Percentiles rank a stretch among this genome's conserved stretches.
phyloP scores from a whole-genome alignment of 2,113 vertebrate genomes.

The Turnix velox region DNA sequence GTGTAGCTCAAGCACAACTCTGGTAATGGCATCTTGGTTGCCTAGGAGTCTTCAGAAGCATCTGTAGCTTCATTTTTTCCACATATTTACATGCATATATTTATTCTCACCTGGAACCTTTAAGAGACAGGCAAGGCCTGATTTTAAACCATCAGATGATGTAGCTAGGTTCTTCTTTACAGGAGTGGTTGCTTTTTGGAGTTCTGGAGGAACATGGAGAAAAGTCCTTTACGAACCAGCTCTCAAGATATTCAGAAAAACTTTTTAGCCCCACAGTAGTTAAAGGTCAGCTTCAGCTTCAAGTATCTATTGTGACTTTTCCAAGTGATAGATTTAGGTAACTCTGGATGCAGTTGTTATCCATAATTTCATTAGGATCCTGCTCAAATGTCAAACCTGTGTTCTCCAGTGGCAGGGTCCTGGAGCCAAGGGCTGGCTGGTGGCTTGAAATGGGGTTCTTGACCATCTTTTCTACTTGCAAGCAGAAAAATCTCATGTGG shows the following conservation, averaged over 20 bases:
- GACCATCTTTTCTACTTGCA: background rate
- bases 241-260: background rate
- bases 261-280: background rate
- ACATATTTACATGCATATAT: background rate
- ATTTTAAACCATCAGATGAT: background rate
- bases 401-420: background rate
- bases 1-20: background rate
- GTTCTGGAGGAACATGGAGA: background rate
- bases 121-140: background rate
- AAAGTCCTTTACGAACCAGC: background rate
- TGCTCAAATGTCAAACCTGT: background rate
- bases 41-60: background rate
- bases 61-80: background rate
- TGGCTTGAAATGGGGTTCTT: background rate
- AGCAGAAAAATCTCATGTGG: background rate
- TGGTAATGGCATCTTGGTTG: background rate
- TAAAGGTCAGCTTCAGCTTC: constrained; percentile 4
- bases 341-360: background rate
- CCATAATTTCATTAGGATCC: background rate
- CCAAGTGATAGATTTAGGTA: background rate
- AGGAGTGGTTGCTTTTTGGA: background rate
- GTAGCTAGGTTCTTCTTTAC: background rate
- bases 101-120: background rate
- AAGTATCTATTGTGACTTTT: background rate
- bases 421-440: background rate